Evolutionary conservation across 2,113 vertebrate genomes (phyloP), one percentile per base, ranked within the genome.

Genomic region (Hippocampus comes): DNA sequence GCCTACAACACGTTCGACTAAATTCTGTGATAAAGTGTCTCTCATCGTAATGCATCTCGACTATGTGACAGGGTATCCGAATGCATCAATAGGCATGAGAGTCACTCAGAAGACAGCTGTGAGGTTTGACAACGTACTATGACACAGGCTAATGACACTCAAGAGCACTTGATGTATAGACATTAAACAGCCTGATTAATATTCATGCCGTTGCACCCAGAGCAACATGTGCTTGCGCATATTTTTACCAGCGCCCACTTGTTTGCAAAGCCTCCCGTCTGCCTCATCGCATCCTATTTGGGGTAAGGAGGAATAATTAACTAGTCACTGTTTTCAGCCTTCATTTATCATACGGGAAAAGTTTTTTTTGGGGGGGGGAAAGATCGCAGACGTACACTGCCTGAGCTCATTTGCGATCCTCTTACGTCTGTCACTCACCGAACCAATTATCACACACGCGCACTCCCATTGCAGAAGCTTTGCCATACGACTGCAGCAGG

Each of bases 161-260:
- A 6, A 27, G 43, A 14, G 14, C 12, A 61, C 55, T 64, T 46
- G 46, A 76, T 63, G 51, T 41, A 27, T 0, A 1, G 23, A 18
- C 21, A 66, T 70, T 21, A 60, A 46, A 76, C 72, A 55, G 20
- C 46, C 66, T 73, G 55, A 68, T 78, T 77, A 64, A 71, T 70
- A 70, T 74, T 80, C 72, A 74, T 79, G 68, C 75, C 53, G 71
- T 43, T 55, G 63, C 59, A 79, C 77, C 63, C 77, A 73, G 59
- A 78, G 64, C 71, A 82, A 78, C 74, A 75, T 70, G 83, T 78
- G 70, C 79, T 79, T 74, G 78, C 83, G 73, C 76, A 81, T 82
- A 70, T 85, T 85, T 84, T 78, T 75, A 60, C 76, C 68, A 41
- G 41, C 75, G 12, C 71, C 68, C 53, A 63, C 48, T 61, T 42